A percentile compares a stretch with the other conserved stretches of the same genome.
These are phyloP conservation scores for Holacanthella duospinosa DNA, from an alignment of 2,888 invertebrate genomes.

Conservation along the genomic window DNA sequence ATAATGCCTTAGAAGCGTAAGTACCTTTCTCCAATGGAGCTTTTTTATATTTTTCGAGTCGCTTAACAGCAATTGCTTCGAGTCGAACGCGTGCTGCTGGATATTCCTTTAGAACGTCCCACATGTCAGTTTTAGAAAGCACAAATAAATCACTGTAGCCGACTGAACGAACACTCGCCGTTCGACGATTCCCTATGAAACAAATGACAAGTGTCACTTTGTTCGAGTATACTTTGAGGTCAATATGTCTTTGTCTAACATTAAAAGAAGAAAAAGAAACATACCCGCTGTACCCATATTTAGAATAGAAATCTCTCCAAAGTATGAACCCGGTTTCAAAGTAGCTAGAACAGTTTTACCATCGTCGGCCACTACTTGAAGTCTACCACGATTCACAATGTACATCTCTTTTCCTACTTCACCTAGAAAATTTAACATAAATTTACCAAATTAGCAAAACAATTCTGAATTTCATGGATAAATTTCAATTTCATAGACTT, in stretches of 20 bases:
- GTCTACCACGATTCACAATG: slow-evolving; percentile 91
- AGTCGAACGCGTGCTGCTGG: slow-evolving; percentile 85
- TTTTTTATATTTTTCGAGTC: slow-evolving; percentile 93
- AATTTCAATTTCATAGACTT: not conserved
- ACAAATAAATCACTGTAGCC: slow-evolving; percentile 98
- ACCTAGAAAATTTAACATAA: slow-evolving; percentile 56
- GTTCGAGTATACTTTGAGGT: no score
- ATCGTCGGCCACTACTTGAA: slow-evolving; percentile 90
- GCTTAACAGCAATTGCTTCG: slow-evolving; percentile 93
- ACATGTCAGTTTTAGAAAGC: slow-evolving; percentile 97
- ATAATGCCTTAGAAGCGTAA: no score
- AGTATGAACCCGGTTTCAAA: slow-evolving; percentile 96
- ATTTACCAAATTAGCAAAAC: not conserved
- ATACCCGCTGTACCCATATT: slow-evolving; percentile 97
- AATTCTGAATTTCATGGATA: not conserved
- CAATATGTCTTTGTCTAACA: no score
- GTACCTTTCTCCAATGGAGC: slow-evolving; percentile 83
- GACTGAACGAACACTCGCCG: slow-evolving; percentile 94
- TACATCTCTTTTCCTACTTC: slow-evolving; percentile 99
- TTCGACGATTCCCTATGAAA: slow-evolving; percentile 82
- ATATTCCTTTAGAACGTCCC: slow-evolving; percentile 96
- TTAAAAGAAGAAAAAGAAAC: not conserved
- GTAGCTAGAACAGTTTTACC: slow-evolving; percentile 93
- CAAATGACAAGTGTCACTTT: no score
- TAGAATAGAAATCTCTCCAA: slow-evolving; percentile 98